phyloP scores from a whole-genome alignment of 2,888 invertebrate species.

The Crossocerus cetratus region DNA sequence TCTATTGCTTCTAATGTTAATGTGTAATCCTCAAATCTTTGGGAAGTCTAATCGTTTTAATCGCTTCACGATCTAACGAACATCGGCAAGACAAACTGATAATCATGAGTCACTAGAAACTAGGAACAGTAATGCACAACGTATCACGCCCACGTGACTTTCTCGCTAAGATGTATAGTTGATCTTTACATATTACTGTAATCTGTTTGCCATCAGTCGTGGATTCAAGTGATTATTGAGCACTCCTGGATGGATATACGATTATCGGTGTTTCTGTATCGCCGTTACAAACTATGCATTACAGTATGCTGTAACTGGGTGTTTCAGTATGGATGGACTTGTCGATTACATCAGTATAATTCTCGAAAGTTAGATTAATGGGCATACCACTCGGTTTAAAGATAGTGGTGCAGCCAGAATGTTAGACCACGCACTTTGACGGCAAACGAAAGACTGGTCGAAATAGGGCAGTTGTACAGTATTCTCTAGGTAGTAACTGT shows the following conservation, averaged over 20 bases:
- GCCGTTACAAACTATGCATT: slow-evolving; percentile 17
- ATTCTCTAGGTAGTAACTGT: slow-evolving; percentile 29
- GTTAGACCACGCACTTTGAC: slow-evolving; percentile 18
- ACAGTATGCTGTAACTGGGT: slow-evolving; percentile 33
- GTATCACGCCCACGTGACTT: slow-evolving; percentile 13
- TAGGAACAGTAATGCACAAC: slow-evolving; percentile 10
- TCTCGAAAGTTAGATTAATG: not conserved
- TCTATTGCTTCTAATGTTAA: too few species aligned
- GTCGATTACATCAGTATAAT: slow-evolving; percentile 39
- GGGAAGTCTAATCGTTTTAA: too few species aligned
- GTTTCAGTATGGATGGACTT: slow-evolving; percentile 49
- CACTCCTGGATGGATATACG: slow-evolving; percentile 51
- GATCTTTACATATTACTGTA: slow-evolving; percentile 27
- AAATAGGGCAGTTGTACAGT: slow-evolving; percentile 38
- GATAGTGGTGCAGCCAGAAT: too few species aligned
- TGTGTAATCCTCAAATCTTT: too few species aligned
- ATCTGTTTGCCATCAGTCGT: slow-evolving; percentile 40
- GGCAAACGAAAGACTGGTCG: slow-evolving; percentile 44
- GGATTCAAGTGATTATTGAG: slow-evolving; percentile 43
- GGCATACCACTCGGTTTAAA: too few species aligned
- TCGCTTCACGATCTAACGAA: too few species aligned
- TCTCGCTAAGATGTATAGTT: slow-evolving; percentile 23
- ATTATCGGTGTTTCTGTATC: slow-evolving; percentile 40
- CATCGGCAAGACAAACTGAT: not conserved
- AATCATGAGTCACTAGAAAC: not conserved